Evolutionary conservation across 2,888 invertebrate species (phyloP).

Genomic region (Campoplex nolae): DNA sequence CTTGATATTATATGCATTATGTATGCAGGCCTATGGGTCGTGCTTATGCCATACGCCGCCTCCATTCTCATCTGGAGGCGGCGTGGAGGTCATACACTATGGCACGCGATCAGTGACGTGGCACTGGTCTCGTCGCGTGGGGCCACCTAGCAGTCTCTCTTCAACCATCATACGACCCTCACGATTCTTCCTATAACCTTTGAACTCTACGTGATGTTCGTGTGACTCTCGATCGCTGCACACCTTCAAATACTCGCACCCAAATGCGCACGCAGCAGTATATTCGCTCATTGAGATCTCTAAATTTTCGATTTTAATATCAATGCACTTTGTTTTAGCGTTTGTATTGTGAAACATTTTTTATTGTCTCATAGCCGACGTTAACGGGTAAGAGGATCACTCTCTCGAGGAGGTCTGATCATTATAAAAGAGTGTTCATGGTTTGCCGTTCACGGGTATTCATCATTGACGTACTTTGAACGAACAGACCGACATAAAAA

Average conservation of each 20-base stretch:
- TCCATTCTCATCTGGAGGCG: constrained; percentile 11
- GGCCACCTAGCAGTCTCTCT: constrained; percentile 45
- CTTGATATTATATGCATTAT: constrained; percentile 82
- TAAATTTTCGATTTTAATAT: background rate
- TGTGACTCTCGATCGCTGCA: constrained; percentile 43
- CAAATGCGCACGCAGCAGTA: background rate
- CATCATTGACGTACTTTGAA: background rate
- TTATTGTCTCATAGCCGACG: constrained; percentile 1
- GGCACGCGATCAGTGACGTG: constrained; percentile 78
- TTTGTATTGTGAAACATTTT: background rate
- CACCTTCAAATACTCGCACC: constrained; percentile 32
- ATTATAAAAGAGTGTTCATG: constrained; percentile 45
- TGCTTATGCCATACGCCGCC: constrained; percentile 54
- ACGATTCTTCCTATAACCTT: constrained; percentile 50
- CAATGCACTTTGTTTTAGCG: background rate
- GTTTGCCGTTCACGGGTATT: background rate
- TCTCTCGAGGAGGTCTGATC: background rate
- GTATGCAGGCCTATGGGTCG: constrained; percentile 79
- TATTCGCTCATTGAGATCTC: constrained; percentile 8
- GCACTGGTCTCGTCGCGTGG: constrained; percentile 55
- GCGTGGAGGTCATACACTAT: constrained; percentile 70
- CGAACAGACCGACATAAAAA: background rate
- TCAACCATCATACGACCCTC: constrained; percentile 33
- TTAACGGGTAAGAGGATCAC: background rate
- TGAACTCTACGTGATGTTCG: constrained; percentile 50